These are phyloP conservation scores for Gymnobelideus leadbeateri DNA, from an alignment of 2,113 vertebrate genomes.

Conservation along the genomic window DNA sequence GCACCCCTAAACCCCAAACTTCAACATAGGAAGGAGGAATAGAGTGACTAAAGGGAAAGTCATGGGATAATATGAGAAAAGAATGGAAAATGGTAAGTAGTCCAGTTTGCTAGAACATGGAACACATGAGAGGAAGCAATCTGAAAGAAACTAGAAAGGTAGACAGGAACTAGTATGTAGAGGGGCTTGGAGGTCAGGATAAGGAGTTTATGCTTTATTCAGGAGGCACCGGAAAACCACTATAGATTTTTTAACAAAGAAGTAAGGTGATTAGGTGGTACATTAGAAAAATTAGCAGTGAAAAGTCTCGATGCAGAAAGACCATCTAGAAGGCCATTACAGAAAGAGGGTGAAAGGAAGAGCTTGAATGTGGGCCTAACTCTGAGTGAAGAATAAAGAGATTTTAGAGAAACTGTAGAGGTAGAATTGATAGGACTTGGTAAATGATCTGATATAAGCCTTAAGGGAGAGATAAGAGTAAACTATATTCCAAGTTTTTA, in stretches of 20 bases:
- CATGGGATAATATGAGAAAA: background rate
- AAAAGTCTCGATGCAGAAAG: background rate
- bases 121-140: background rate
- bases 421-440: background rate
- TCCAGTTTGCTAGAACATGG: background rate
- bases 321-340: no score
- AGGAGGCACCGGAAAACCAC: background rate
- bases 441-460: background rate
- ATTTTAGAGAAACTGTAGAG: no score
- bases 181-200: background rate
- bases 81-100: background rate
- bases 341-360: no score
- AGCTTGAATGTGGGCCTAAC: no score
- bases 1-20: no score
- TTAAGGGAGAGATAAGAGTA: background rate
- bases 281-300: background rate
- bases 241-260: background rate
- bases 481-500: background rate
- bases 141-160: background rate
- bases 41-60: no score
- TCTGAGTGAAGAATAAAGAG: no score
- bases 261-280: background rate
- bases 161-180: background rate
- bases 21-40: no score
- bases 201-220: background rate